Percentiles rank a stretch among this genome's conserved stretches.
Evolutionary conservation across 2,888 invertebrate genomes (phyloP).

Genomic region (Cremastobaeus sp.): DNA sequence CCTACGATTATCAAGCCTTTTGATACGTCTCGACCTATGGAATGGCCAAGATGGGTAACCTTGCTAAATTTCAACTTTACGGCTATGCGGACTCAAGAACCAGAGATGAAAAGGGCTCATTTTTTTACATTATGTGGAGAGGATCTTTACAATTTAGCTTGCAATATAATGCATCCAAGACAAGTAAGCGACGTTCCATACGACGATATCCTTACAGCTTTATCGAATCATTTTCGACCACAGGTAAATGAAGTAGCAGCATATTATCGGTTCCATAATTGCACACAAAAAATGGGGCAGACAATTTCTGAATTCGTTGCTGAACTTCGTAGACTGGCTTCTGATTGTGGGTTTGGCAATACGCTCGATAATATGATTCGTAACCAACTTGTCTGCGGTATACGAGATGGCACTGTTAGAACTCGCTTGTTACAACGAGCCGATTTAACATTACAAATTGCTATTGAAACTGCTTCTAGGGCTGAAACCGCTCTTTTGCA

Average conservation of each 20-base stretch:
- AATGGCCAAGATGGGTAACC: not conserved
- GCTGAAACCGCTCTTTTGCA: constrained; percentile 25
- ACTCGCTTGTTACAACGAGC: constrained; percentile 8
- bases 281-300: no score
- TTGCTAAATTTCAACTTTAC: not conserved
- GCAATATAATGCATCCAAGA: not conserved
- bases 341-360: no score
- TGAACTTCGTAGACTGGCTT: no score
- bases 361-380: no score
- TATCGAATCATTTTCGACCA: no score
- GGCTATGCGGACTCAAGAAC: not conserved
- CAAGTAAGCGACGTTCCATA: no score
- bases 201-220: no score
- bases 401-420: not conserved
- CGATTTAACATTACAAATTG: not conserved
- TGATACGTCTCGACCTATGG: not conserved
- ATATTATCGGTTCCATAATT: no score
- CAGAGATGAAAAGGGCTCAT: not conserved
- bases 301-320: no score
- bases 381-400: not conserved
- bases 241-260: no score
- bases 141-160: not conserved
- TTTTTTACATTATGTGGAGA: not conserved
- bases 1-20: not conserved
- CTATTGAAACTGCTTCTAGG: constrained; percentile 30